These are phyloP conservation scores for Limnephilus lunatus DNA, from an alignment of 2,888 invertebrate species.

Conservation along the genomic window DNA sequence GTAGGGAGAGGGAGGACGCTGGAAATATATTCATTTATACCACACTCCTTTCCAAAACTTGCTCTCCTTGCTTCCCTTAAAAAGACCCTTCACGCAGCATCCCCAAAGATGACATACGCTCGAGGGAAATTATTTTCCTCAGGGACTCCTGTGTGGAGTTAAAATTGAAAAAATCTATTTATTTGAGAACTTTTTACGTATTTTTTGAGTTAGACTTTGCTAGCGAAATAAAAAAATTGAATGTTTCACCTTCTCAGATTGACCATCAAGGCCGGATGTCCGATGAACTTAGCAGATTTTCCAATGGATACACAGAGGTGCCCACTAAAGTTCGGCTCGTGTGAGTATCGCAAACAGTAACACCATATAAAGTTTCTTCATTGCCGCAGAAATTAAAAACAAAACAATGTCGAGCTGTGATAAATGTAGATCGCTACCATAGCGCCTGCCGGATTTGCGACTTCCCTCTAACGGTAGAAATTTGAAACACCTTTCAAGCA, in stretches of 20 bases:
- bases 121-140: too few species aligned
- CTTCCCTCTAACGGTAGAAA: neutral
- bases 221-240: neutral
- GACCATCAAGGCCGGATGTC: conserved; percentile 90
- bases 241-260: conserved; percentile 77
- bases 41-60: too few species aligned
- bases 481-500: neutral
- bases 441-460: neutral
- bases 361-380: neutral
- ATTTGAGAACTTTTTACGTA: too few species aligned
- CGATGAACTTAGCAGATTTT: conserved; percentile 90
- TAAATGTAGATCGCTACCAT: neutral
- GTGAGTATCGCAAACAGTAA: conserved; percentile 78
- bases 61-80: too few species aligned
- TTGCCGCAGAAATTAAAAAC: neutral
- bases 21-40: too few species aligned
- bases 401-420: neutral
- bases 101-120: too few species aligned
- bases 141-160: too few species aligned
- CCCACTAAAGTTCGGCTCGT: conserved; percentile 88
- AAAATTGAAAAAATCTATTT: too few species aligned
- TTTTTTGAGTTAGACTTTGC: too few species aligned
- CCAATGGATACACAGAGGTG: conserved; percentile 92
- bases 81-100: too few species aligned
- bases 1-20: too few species aligned